These are phyloP conservation scores for Myathropa florea DNA, from an alignment of 2,888 invertebrate species.

Conservation along the genomic window DNA sequence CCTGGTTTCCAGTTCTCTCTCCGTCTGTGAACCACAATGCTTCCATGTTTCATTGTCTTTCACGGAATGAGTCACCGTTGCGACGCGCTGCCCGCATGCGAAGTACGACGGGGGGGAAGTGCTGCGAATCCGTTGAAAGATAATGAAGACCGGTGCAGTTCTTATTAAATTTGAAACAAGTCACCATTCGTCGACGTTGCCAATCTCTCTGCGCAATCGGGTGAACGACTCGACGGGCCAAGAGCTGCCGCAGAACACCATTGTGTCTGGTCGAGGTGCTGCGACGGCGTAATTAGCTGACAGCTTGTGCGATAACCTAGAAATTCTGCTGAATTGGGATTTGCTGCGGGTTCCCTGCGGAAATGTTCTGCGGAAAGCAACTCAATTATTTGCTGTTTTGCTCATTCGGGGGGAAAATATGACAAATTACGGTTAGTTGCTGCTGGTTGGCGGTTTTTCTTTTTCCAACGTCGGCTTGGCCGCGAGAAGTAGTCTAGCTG, in stretches of 20 bases:
- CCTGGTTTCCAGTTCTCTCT: background rate
- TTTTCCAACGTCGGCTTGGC: conserved; percentile 10
- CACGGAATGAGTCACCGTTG: conserved; percentile 28
- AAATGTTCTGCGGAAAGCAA: conserved; percentile 39
- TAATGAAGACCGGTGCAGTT: conserved; percentile 35
- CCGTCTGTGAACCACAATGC: background rate
- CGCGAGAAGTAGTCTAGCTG: background rate
- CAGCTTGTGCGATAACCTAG: conserved; percentile 44
- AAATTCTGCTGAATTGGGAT: conserved; percentile 41
- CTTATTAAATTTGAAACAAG: conserved; percentile 40
- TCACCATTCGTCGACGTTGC: conserved; percentile 1
- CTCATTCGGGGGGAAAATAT: conserved; percentile 15
- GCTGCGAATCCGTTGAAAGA: background rate
- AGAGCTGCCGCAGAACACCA: background rate
- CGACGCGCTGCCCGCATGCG: background rate
- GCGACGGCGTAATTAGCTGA: conserved; percentile 20
- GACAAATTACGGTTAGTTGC: conserved; percentile 29
- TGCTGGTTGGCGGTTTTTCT: background rate
- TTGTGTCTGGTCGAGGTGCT: conserved; percentile 23
- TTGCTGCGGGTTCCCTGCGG: conserved; percentile 21
- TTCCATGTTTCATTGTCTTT: conserved; percentile 34
- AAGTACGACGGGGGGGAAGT: no score
- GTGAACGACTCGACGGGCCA: conserved; percentile 22
- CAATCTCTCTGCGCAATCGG: conserved; percentile 1
- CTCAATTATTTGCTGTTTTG: conserved; percentile 16